Percentiles rank a stretch among this genome's conserved stretches.
These are phyloP conservation scores for Lindbergichthys nudifrons DNA, from an alignment of 2,797 vertebrate genomes.

Conservation along the genomic window DNA sequence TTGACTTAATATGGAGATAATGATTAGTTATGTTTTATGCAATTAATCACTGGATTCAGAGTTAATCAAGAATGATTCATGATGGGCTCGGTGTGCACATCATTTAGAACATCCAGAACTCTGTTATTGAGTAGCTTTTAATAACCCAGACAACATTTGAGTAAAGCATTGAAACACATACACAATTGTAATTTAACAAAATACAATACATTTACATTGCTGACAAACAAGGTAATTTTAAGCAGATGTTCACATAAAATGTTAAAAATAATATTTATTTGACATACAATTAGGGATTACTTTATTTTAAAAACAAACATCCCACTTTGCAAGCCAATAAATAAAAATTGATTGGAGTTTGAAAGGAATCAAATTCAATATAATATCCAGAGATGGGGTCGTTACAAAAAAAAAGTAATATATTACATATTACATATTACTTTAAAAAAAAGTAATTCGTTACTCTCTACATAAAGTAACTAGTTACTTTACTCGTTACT, in stretches of 20 bases:
- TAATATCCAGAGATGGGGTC: too few relatives aligned
- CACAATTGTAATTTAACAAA: too few relatives aligned
- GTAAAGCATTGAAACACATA: neutral
- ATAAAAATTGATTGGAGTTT: neutral
- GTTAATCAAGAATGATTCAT: conserved; percentile 9
- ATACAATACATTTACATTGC: neutral
- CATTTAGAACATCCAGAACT: neutral
- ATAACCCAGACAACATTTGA: neutral
- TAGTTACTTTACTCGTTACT: too few relatives aligned
- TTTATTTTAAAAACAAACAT: neutral
- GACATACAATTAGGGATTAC: neutral
- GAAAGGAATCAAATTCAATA: neutral
- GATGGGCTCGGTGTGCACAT: neutral
- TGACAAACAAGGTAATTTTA: too few relatives aligned
- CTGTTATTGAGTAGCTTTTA: conserved; percentile 8
- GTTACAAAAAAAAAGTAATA: too few relatives aligned
- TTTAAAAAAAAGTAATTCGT: too few relatives aligned
- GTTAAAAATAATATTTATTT: neutral
- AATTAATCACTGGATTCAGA: conserved; percentile 13
- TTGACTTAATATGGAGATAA: neutral
- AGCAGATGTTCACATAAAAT: too few relatives aligned
- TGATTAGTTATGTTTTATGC: neutral
- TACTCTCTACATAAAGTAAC: too few relatives aligned
- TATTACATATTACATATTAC: neutral
- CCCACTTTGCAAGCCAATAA: neutral